Evolutionary conservation across 2,113 vertebrate species (phyloP), one percentile per base, ranked within the genome.

Genomic region (Cynocephalus volans): DNA sequence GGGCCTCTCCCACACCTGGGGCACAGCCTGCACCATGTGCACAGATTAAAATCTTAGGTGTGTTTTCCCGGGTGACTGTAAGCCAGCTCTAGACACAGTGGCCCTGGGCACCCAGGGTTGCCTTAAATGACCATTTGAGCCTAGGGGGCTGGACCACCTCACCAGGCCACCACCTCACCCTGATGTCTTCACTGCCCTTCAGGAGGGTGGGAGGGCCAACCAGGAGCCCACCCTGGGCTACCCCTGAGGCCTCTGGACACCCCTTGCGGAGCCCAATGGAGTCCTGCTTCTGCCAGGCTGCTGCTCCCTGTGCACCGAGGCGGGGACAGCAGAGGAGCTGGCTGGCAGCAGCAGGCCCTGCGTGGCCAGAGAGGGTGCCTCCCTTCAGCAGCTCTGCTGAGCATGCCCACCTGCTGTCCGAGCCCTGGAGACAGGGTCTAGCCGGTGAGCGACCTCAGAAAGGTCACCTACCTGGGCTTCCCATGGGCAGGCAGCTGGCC

Each of bases 1-100:
- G 2, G 1, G 15, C 19, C 19, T 12, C 2, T 31, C 3, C 10
- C 18, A 18, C 1, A 6, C 54, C 62, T 33, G 0, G 0, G 14
- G 13, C 33, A 81, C 28, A 0, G 3, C 50, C 62, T 11, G 12
- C 23, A 11, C 41, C 41, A 4, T 41, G 41, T 41, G 41, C 41
- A 41, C 41, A 41, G 41, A 41, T 41, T 41, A n/a, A n/a, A 41
- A 12, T 31, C 31, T 18, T 33, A 21, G 45, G 1, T 18, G 52
- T 76, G 21, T 75, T 36, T 65, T 23, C 23, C 45, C 52, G 26
- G 26, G 5, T 15, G 18, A 65, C 50, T 21, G 3, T 64, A n/a
- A 52, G 15, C 45, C 50, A 83, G 33, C 33, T 10, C 6, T 48
- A n/a, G 21, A 45, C 41, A 28, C 2, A 0, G 26, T 11, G 19